Conservation (phyloP, 2,797 vertebrate genomes). For the Gymnopithys bicolor region DNA sequence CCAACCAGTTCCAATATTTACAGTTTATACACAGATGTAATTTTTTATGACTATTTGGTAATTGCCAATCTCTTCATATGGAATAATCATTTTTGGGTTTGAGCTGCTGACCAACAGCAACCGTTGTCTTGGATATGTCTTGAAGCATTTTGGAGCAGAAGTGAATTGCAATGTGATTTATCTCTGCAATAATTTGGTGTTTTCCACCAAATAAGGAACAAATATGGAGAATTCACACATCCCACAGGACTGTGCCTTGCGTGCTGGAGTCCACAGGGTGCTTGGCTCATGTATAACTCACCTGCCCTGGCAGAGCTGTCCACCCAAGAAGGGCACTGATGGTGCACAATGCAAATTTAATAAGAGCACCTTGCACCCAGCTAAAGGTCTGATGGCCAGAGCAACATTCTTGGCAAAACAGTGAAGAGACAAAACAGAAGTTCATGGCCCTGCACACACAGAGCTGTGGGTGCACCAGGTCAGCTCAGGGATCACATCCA, state of each 20-base stretch:
- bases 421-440: not conserved
- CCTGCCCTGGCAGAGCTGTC: not conserved
- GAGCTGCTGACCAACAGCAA: not conserved
- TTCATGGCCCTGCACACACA: not conserved
- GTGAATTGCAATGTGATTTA: not conserved
- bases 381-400: not conserved
- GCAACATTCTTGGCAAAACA: accelerated
- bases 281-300: not conserved
- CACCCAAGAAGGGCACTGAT: not conserved
- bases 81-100: not conserved
- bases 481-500: not conserved
- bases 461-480: not conserved
- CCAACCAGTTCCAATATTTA: not conserved
- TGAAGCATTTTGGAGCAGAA: not conserved
- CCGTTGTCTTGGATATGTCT: not conserved
- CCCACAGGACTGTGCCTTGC: not conserved
- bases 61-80: not conserved
- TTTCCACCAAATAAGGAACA: not conserved
- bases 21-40: not conserved
- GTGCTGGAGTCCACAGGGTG: not conserved
- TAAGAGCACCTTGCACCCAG: accelerated
- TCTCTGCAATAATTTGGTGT: not conserved
- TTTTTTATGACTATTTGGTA: not conserved
- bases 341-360: not conserved
- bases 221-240: accelerated